A percentile compares a stretch with the other conserved stretches of the same genome.
Evolutionary conservation across 53 echinoderm and acorn worm genomes (phyloP).

Genomic region (Luidia sarsii): DNA sequence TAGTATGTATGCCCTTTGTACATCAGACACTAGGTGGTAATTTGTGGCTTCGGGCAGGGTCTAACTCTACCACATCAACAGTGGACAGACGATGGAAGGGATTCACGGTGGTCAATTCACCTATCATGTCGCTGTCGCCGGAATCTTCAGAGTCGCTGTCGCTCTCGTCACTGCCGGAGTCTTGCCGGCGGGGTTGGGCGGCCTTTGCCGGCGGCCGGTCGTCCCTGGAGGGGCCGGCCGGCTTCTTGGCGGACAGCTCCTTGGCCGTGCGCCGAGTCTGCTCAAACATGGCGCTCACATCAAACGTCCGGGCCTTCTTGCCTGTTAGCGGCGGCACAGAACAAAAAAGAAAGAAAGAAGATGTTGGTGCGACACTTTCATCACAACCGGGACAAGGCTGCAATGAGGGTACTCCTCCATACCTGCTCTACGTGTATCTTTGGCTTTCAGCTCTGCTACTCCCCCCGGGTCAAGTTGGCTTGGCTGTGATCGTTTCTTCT

Average conservation of each 20-base stretch:
- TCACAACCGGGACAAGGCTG: no score
- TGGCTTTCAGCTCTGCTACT: no score
- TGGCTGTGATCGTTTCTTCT: no score
- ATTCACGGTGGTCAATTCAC: background rate
- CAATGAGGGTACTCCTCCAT: no score
- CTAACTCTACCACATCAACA: background rate
- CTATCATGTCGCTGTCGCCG: slow-evolving; percentile 38
- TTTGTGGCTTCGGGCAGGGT: no score
- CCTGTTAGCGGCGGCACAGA: no score
- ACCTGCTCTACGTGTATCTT: no score
- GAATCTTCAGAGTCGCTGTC: slow-evolving; percentile 34
- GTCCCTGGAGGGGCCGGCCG: background rate
- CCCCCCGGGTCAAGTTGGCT: no score
- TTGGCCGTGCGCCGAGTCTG: slow-evolving; percentile 85
- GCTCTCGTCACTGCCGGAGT: slow-evolving; percentile 1
- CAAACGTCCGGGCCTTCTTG: slow-evolving; percentile 91
- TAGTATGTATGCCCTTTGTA: no score
- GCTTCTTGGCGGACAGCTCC: slow-evolving; percentile 54
- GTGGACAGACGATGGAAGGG: background rate
- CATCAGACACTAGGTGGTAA: no score
- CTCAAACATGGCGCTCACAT: slow-evolving; percentile 87
- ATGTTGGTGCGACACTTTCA: no score
- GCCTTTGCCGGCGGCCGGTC: background rate
- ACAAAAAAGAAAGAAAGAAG: no score
- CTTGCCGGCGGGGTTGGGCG: background rate